Conservation (phyloP, 2,113 vertebrate species). For the Prietella phreatophila region DNA sequence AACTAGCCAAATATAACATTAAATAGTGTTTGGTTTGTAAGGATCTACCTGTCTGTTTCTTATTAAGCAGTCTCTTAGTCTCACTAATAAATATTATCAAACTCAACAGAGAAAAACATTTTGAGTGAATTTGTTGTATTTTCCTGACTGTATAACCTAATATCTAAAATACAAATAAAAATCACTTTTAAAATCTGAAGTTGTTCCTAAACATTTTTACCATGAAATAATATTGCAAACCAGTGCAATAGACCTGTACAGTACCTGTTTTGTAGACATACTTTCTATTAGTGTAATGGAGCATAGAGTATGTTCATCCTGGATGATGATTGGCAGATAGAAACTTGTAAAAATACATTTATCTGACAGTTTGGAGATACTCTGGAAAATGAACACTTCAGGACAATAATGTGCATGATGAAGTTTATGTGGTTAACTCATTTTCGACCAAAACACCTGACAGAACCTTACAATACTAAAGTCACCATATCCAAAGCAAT, state of each 20-base stretch:
- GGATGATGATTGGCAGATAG: too few relatives aligned
- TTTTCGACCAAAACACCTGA: neutral
- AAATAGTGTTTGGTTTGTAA: neutral
- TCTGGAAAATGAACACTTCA: neutral
- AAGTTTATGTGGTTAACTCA: neutral
- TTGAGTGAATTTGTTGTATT: neutral
- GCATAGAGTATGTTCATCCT: too few relatives aligned
- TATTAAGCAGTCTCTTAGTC: neutral
- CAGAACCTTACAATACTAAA: neutral
- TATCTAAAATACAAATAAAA: conserved; percentile 1
- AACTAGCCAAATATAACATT: neutral
- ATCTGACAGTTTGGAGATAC: neutral
- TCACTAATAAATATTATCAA: neutral
- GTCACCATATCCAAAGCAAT: neutral
- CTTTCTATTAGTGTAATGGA: too few relatives aligned
- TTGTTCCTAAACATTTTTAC: neutral
- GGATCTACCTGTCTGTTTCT: neutral
- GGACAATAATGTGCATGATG: neutral
- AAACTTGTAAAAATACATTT: neutral
- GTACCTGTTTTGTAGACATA: neutral
- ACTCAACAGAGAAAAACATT: neutral
- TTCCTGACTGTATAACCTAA: neutral
- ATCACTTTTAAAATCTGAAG: neutral
- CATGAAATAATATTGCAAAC: neutral
- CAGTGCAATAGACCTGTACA: neutral